Percentiles rank a stretch among this genome's conserved stretches.
Evolutionary conservation across 2,888 invertebrate genomes (phyloP).

Genomic region (Acleris literana): DNA sequence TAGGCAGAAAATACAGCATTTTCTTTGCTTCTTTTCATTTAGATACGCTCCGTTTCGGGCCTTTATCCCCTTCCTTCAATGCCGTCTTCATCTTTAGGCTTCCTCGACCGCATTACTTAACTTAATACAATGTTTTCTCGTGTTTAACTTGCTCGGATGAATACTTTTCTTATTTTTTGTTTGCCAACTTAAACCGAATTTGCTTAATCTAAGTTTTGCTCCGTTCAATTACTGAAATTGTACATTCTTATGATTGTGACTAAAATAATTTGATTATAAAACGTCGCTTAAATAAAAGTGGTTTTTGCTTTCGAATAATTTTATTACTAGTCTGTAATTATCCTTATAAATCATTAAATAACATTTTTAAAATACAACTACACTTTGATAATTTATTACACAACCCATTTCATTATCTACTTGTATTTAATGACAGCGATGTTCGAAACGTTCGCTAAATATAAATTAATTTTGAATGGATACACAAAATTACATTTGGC

Average conservation of each 20-base stretch:
- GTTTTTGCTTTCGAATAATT: constrained; percentile 37
- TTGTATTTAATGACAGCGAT: constrained; percentile 55
- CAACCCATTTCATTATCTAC: constrained; percentile 78
- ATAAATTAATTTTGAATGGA: constrained; percentile 45
- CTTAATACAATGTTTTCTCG: constrained; percentile 65
- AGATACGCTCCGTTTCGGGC: constrained; percentile 57
- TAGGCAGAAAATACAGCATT: constrained; percentile 56
- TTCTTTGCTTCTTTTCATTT: constrained; percentile 61
- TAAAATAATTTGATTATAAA: constrained; percentile 1
- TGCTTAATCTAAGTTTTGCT: constrained; percentile 46
- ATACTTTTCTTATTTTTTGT: constrained; percentile 48
- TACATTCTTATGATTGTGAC: background rate
- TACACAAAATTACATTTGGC: constrained; percentile 59
- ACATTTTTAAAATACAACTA: constrained; percentile 72
- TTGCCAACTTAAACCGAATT: constrained; percentile 47
- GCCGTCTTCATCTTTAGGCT: constrained; percentile 57
- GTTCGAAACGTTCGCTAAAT: constrained; percentile 32
- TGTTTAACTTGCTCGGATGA: constrained; percentile 48
- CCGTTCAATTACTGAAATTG: constrained; percentile 22
- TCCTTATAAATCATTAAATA: constrained; percentile 75
- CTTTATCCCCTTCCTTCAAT: constrained; percentile 58
- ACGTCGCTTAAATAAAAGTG: constrained; percentile 17
- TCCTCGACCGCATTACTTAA: constrained; percentile 60
- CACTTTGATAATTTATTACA: constrained; percentile 78
- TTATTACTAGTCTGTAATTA: constrained; percentile 47